These are phyloP conservation scores for Pristionchus entomophagus DNA, from an alignment of 2,888 invertebrate species.

Conservation along the genomic window DNA sequence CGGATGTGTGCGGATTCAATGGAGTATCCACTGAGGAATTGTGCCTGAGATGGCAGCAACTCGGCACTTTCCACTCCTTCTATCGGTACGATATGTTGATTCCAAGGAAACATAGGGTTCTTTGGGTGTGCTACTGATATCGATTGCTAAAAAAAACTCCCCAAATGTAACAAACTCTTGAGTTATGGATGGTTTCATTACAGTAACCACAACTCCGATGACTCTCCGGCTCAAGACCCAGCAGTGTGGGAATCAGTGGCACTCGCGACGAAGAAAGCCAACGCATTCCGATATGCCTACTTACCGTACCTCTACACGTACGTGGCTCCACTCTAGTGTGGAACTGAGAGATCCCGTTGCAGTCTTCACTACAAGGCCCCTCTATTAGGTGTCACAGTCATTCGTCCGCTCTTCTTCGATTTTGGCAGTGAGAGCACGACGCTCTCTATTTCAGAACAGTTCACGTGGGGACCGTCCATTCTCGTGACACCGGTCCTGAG, in stretches of 20 bases:
- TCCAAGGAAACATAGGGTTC: too few relatives aligned
- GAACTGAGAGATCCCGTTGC: not conserved
- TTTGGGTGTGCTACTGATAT: too few relatives aligned
- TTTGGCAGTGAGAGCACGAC: slow-evolving; percentile 64
- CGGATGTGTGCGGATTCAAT: slow-evolving; percentile 79
- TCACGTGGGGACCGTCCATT: slow-evolving; percentile 68
- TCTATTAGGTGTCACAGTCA: slow-evolving; percentile 64
- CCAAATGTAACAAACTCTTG: too few relatives aligned
- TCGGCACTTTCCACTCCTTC: slow-evolving; percentile 72
- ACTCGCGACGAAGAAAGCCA: slow-evolving; percentile 61
- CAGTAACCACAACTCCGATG: slow-evolving; percentile 61
- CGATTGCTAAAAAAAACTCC: too few relatives aligned
- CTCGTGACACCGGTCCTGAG: slow-evolving; percentile 69
- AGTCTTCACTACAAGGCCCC: slow-evolving; percentile 68
- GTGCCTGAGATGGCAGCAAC: slow-evolving; percentile 82
- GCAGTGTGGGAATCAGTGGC: slow-evolving; percentile 67
- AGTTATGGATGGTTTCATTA: not conserved
- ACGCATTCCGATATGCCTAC: slow-evolving; percentile 63
- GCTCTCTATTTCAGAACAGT: slow-evolving; percentile 59
- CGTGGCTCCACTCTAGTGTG: not conserved
- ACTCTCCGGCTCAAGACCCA: slow-evolving; percentile 60
- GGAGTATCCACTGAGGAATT: slow-evolving; percentile 77
- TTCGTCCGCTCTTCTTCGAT: slow-evolving; percentile 71
- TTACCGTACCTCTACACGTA: slow-evolving; percentile 65
- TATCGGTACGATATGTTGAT: slow-evolving; percentile 54